These are phyloP conservation scores for Muscicapa adusta DNA, from an alignment of 2,113 vertebrate genomes.

Conservation along the genomic window DNA sequence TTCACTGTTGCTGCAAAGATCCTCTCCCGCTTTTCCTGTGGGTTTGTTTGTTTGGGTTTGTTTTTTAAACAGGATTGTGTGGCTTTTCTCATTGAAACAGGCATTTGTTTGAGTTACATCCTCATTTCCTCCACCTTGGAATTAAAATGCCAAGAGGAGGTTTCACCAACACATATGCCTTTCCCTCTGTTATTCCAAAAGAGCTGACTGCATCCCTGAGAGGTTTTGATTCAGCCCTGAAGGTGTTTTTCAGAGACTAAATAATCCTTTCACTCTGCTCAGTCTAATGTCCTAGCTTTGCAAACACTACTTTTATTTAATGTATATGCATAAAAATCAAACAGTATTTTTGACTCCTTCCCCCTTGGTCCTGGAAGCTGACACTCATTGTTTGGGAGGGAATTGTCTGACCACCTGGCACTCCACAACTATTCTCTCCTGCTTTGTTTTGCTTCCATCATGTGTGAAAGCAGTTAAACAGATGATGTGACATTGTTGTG, in stretches of 20 bases:
- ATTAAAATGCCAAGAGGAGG: neutral
- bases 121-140: neutral
- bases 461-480: neutral
- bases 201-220: neutral
- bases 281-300: neutral
- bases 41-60: neutral
- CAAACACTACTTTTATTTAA: neutral
- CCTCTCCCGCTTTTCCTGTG: neutral
- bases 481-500: neutral
- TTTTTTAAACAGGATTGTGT: neutral
- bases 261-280: slow-evolving; percentile 26
- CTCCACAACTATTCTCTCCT: neutral
- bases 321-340: slow-evolving; percentile 36
- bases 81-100: neutral
- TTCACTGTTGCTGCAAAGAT: neutral
- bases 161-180: neutral
- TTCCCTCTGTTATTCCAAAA: neutral
- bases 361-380: slow-evolving; percentile 7
- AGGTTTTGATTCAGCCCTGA: neutral
- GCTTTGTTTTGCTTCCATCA: neutral
- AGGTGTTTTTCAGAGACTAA: slow-evolving; percentile 15
- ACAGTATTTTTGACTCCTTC: slow-evolving; percentile 30
- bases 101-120: neutral
- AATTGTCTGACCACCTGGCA: slow-evolving; percentile 24
- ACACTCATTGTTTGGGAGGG: neutral